Evolutionary conservation across 2,797 vertebrate species (phyloP).

Genomic region (Dicrostonyx torquatus): DNA sequence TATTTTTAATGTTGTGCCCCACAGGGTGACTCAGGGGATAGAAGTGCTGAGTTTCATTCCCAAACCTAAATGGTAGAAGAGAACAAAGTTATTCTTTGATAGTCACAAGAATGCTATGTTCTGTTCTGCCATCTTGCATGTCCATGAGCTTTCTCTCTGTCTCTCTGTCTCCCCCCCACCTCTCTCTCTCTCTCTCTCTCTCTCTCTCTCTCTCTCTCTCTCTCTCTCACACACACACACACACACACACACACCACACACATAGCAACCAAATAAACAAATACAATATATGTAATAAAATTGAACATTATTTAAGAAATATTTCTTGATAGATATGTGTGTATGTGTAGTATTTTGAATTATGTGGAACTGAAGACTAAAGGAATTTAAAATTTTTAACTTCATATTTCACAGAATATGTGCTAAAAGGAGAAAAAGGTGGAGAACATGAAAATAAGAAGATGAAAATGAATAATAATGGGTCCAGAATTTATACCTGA

Average conservation of each 20-base stretch:
- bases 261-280: not conserved
- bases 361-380: not conserved
- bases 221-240: not conserved
- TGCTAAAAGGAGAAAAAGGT: not conserved
- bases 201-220: too few relatives aligned
- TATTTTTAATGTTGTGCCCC: not conserved
- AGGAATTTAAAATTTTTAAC: not conserved
- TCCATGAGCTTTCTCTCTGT: not conserved
- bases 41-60: not conserved
- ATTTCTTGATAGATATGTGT: not conserved
- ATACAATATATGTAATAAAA: not conserved
- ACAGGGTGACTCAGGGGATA: too few relatives aligned
- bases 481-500: not conserved
- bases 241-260: not conserved
- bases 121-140: not conserved
- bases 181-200: too few relatives aligned
- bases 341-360: not conserved
- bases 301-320: not conserved
- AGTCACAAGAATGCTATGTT: not conserved
- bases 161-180: too few relatives aligned
- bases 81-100: not conserved
- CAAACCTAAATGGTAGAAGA: not conserved
- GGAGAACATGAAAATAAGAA: not conserved
- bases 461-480: not conserved
- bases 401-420: not conserved